Evolutionary conservation across 2,113 vertebrate genomes (phyloP).

Genomic region (Micromys minutus): DNA sequence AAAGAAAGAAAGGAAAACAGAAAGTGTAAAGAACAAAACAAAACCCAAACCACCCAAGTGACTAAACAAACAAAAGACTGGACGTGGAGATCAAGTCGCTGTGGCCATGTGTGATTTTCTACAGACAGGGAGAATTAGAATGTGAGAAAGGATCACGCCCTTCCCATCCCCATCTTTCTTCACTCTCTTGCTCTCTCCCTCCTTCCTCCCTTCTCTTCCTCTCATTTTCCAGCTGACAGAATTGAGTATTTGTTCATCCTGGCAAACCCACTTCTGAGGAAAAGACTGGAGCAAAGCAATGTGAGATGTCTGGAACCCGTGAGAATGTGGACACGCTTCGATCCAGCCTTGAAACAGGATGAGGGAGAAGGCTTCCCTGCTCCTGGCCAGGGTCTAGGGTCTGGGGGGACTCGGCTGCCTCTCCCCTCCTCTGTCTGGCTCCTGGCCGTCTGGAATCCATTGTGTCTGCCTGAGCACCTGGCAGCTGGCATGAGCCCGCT

Average conservation of each 20-base stretch:
- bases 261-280: conserved; percentile 8
- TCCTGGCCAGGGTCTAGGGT: conserved; percentile 49
- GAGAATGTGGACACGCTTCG: neutral
- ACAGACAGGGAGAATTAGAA: neutral
- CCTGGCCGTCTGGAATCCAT: neutral
- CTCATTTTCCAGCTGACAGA: conserved; percentile 23
- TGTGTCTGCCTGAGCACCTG: conserved; percentile 42
- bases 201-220: fast-evolving
- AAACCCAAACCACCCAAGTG: no score
- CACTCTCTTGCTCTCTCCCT: fast-evolving
- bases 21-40: neutral
- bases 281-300: neutral
- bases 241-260: neutral
- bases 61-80: conserved; percentile 12
- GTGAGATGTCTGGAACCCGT: neutral
- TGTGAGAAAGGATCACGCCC: no score
- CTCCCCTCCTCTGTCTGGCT: neutral
- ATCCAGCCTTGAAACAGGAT: conserved; percentile 8
- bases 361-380: conserved; percentile 63
- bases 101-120: neutral
- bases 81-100: neutral
- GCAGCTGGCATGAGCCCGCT: conserved; percentile 66
- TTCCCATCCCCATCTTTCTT: fast-evolving
- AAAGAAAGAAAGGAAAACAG: neutral
- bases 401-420: conserved; percentile 29